Percentiles rank a stretch among this genome's conserved stretches.
Conservation (phyloP, 2,888 invertebrate genomes). For the Drosophila atripex region DNA sequence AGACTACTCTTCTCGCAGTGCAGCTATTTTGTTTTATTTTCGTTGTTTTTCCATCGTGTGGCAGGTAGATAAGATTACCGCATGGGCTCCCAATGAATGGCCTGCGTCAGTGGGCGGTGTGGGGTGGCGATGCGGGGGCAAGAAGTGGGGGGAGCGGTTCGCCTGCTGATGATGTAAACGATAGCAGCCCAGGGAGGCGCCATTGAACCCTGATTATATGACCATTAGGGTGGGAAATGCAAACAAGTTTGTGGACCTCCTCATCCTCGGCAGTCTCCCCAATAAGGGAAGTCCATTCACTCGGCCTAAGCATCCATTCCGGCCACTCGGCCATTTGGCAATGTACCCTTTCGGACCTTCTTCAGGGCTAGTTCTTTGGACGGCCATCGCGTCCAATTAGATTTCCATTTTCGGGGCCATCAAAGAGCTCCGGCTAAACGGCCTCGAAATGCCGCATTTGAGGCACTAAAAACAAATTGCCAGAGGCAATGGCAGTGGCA, state of each 20-base stretch:
- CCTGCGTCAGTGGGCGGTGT: conserved; percentile 34
- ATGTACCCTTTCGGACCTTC: conserved; percentile 24
- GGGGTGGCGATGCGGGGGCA: conserved; percentile 1
- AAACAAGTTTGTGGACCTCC: conserved; percentile 36
- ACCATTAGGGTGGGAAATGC: conserved; percentile 45
- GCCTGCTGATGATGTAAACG: conserved; percentile 39
- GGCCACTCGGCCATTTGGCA: conserved; percentile 48
- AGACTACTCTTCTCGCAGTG: conserved; percentile 5
- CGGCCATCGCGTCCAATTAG: conserved; percentile 72
- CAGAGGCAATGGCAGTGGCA: conserved; percentile 49
- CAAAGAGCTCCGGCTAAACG: conserved; percentile 67
- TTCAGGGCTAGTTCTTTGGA: conserved; percentile 42
- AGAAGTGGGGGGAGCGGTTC: not conserved
- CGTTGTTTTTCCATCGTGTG: conserved; percentile 23
- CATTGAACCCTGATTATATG: conserved; percentile 44
- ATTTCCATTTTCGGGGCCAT: conserved; percentile 71
- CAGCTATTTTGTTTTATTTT: conserved; percentile 29
- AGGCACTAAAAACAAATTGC: conserved; percentile 71
- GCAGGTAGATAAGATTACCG: conserved; percentile 47
- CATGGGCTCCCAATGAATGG: conserved; percentile 46
- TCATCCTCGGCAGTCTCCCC: conserved; percentile 7
- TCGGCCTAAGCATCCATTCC: conserved; percentile 35
- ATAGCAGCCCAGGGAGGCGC: conserved; percentile 37
- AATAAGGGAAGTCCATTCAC: conserved; percentile 23
- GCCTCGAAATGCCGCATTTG: conserved; percentile 43